These are phyloP conservation scores for Semnornis frantzii DNA, from an alignment of 2,113 vertebrate genomes.

Conservation along the genomic window DNA sequence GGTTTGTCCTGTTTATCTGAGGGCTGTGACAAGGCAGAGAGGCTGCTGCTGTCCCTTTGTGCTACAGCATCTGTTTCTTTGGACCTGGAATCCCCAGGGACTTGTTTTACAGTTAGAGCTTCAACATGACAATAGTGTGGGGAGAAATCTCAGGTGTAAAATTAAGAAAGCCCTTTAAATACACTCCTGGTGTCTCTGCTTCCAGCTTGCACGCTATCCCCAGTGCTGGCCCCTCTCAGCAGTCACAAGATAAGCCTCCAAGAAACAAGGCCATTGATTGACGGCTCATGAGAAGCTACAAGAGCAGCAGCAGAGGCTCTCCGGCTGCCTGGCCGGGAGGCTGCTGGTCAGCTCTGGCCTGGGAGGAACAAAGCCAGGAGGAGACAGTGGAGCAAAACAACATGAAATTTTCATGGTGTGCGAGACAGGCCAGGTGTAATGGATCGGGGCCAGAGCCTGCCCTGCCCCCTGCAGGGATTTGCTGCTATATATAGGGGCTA, in stretches of 20 bases:
- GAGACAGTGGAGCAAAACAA: constrained; percentile 68
- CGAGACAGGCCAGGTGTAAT: constrained; percentile 75
- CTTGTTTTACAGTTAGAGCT: neutral
- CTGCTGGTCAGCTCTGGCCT: constrained; percentile 72
- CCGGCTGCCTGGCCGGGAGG: constrained; percentile 26
- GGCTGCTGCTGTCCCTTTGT: constrained; percentile 27
- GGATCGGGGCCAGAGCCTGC: constrained; percentile 63
- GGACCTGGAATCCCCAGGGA: neutral
- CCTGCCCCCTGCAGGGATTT: constrained; percentile 8
- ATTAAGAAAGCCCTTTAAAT: constrained; percentile 1
- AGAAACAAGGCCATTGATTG: constrained; percentile 65
- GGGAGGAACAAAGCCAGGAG: constrained; percentile 71
- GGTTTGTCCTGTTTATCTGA: constrained; percentile 34
- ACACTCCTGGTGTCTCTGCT: neutral
- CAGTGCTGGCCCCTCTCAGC: constrained; percentile 34
- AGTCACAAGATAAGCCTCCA: constrained; percentile 53
- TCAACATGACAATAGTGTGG: neutral
- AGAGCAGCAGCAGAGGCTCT: constrained; percentile 46
- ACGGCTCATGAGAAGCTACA: constrained; percentile 68
- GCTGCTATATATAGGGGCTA: constrained; percentile 51
- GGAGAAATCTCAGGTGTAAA: constrained; percentile 17
- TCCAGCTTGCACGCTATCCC: constrained; percentile 21
- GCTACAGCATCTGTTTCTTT: neutral
- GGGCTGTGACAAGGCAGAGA: constrained; percentile 26
- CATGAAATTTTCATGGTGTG: constrained; percentile 71